Evolutionary conservation across 2,113 vertebrate genomes (phyloP).

Genomic region (Oryzias javanicus): DNA sequence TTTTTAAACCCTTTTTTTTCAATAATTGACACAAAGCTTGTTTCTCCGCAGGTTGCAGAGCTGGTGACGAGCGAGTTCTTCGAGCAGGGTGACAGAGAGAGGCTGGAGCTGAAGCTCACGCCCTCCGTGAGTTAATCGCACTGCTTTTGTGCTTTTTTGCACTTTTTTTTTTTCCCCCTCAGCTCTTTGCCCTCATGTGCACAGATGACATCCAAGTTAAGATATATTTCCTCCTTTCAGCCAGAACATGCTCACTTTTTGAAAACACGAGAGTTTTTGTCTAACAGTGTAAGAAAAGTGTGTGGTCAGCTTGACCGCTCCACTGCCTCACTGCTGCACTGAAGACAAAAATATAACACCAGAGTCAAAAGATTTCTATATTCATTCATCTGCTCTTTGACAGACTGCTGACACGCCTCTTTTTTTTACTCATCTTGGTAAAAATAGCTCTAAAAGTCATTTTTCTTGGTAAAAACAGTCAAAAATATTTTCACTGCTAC

Average conservation of each 20-base stretch:
- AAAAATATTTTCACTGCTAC: constrained; percentile 4
- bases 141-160: constrained; percentile 24
- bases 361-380: constrained; percentile 34
- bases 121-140: constrained; percentile 86
- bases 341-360: constrained; percentile 11
- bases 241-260: constrained; percentile 30
- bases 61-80: constrained; percentile 98
- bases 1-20: background rate
- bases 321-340: constrained; percentile 31
- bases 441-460: background rate
- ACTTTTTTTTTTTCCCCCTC: constrained; percentile 21
- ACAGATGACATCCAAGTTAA: constrained; percentile 39
- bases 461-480: background rate
- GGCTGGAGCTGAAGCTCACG: constrained; percentile 95
- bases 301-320: constrained; percentile 48
- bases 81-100: constrained; percentile 97
- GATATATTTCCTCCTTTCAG: constrained; percentile 37
- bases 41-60: constrained; percentile 88
- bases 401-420: background rate
- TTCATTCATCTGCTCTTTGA: constrained; percentile 21
- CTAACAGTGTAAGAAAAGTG: constrained; percentile 46
- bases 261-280: constrained; percentile 39
- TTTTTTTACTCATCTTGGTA: background rate
- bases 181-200: constrained; percentile 33
- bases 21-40: background rate